Base-by-base conservation (phyloP, 2,797 vertebrate genomes). In the Euthynnus affinis region DNA sequence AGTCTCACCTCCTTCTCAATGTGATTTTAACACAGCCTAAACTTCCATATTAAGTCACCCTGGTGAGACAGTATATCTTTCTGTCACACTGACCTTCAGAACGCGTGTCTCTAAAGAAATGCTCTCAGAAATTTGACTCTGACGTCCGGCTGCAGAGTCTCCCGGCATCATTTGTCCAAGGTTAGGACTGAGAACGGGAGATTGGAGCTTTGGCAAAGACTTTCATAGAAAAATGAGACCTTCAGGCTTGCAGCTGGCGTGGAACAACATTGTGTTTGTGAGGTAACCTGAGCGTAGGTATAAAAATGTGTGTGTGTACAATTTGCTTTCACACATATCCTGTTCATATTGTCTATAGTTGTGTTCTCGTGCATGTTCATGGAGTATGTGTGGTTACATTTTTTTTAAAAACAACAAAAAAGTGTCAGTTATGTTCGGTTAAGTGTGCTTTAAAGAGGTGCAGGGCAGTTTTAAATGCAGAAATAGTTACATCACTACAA, bases 81-180 rank as follows among this genome's bases (percentile, higher is more conserved):
- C 59, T 32, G 32, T 74, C 70, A 51, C 48, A 40, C 18, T 60
- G 66, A 59, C 78, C 62, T 76, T 71, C 27, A 46, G 25, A 13
- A 46, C 7, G 17, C 53, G 53, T 29, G 27, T 66, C 8, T 32
- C 29, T 23, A 1, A 51, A 34, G 59, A 69, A 69, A 79, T 3
- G 0, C 18, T 56, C 17, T 18, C 22, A 40, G 14, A 68, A 69
- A 25, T 59, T 34, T n/a, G 44, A 49, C 17, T 3, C 5, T 34
- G 48, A 34, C 2, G 2, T 57, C 44, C 57, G 57, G 61, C 29
- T 37, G 56, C 58, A 62, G 6, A 17, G 23, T 58, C 64, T 40
- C 40, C 29, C 10, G 8, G 44, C 58, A n/a, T 55, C 18, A 20
- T 72, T 57, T 68, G 40, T 32, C 52, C 68, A 77, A 73, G 63